phyloP scores from a whole-genome alignment of 2,797 vertebrate genomes.

The Pseudocheirus occidentalis region DNA sequence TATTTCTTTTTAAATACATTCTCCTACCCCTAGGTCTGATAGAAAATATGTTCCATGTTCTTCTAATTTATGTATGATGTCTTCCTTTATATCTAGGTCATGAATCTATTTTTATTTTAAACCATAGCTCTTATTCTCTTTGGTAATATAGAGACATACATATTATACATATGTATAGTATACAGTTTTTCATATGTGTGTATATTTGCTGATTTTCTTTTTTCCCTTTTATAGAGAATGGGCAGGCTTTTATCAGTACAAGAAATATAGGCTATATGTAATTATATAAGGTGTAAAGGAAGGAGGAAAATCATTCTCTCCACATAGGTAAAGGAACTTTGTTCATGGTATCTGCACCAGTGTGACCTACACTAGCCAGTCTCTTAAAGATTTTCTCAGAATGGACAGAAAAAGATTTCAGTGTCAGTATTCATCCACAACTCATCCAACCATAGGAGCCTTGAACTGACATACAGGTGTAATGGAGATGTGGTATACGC shows the following conservation, averaged over 20 bases:
- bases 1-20: too few relatives aligned
- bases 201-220: not conserved
- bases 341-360: not conserved
- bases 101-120: conserved; percentile 1
- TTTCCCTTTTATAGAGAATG: not conserved
- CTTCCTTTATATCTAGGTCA: too few relatives aligned
- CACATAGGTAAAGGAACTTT: not conserved
- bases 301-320: conserved; percentile 41
- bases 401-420: not conserved
- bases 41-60: too few relatives aligned
- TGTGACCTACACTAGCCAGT: not conserved
- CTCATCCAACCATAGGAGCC: too few relatives aligned
- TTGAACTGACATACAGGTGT: too few relatives aligned
- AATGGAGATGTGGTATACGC: too few relatives aligned
- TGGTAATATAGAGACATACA: not conserved
- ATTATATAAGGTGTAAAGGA: not conserved
- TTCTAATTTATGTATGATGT: too few relatives aligned
- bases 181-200: not conserved
- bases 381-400: not conserved
- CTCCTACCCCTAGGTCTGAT: too few relatives aligned
- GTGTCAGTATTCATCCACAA: too few relatives aligned
- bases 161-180: not conserved
- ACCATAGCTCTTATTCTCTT: conserved; percentile 9
- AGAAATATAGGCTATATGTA: conserved; percentile 26
- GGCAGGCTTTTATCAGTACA: conserved; percentile 36